Evolutionary conservation across 2,888 invertebrate genomes (phyloP).

Genomic region (Hypena proboscidalis): DNA sequence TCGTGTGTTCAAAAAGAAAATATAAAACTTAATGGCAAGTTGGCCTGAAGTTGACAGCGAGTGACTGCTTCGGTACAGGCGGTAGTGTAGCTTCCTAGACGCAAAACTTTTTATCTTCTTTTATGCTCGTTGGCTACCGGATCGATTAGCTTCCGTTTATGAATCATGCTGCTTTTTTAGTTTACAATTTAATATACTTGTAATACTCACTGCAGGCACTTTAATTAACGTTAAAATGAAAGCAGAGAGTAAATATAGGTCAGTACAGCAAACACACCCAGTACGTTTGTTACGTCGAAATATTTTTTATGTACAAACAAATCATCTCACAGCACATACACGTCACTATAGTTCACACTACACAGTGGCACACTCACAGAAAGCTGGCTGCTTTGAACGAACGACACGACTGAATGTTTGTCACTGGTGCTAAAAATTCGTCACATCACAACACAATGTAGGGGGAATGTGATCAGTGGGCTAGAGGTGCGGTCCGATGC

Average conservation of each 20-base stretch:
- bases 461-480: conserved; percentile 45
- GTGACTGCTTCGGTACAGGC: conserved; percentile 50
- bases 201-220: conserved; percentile 2
- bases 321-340: conserved; percentile 15
- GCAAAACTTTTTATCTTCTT: conserved; percentile 42
- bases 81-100: conserved; percentile 34
- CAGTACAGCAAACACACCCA: not conserved
- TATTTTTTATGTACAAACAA: conserved; percentile 4
- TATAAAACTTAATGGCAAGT: conserved; percentile 60
- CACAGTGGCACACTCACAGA: too few relatives aligned
- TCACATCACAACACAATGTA: conserved; percentile 53
- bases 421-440: conserved; percentile 62
- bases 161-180: conserved; percentile 16
- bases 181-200: not conserved
- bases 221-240: not conserved
- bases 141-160: conserved; percentile 28
- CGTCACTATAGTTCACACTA: conserved; percentile 17
- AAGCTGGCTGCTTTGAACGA: conserved; percentile 33
- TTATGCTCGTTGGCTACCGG: conserved; percentile 19
- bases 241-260: not conserved
- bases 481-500: conserved; percentile 27
- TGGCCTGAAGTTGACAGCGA: conserved; percentile 74
- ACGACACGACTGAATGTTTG: conserved; percentile 55
- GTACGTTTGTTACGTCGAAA: not conserved
- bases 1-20: conserved; percentile 51